Conservation (phyloP, 2,113 vertebrate species). For the Corythornis madagascariensis region DNA sequence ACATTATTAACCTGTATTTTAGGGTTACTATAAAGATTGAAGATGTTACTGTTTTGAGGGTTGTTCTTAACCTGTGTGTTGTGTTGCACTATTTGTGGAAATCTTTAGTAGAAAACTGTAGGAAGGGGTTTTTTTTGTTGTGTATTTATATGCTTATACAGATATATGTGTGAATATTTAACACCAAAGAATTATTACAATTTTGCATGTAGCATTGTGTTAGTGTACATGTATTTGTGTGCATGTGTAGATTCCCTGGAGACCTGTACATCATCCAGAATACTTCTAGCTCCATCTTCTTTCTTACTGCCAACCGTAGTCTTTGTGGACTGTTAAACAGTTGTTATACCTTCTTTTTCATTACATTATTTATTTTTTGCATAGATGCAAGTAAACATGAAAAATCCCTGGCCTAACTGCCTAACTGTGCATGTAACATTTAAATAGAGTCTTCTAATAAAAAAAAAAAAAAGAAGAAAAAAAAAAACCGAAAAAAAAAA, state of each 20-base stretch:
- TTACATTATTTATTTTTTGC: neutral
- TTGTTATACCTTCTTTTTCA: neutral
- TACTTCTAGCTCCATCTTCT: neutral
- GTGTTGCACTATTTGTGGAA: neutral
- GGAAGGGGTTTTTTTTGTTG: neutral
- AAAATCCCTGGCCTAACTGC: neutral
- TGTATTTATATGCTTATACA: neutral
- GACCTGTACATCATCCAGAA: neutral
- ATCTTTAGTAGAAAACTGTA: neutral
- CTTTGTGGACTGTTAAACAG: neutral
- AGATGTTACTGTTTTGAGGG: neutral
- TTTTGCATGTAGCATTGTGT: neutral
- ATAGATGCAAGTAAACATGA: neutral
- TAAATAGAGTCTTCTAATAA: neutral
- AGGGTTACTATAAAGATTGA: neutral
- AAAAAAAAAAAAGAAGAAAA: neutral
- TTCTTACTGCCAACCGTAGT: neutral
- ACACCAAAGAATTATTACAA: neutral
- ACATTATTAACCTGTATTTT: neutral
- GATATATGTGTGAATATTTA: accelerated
- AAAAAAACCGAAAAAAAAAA: no score
- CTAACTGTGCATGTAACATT: neutral
- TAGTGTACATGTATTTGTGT: neutral
- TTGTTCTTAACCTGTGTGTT: neutral
- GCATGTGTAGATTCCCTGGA: neutral